Conservation (phyloP, 2,888 invertebrate genomes). For the Lepidonotus clava region DNA sequence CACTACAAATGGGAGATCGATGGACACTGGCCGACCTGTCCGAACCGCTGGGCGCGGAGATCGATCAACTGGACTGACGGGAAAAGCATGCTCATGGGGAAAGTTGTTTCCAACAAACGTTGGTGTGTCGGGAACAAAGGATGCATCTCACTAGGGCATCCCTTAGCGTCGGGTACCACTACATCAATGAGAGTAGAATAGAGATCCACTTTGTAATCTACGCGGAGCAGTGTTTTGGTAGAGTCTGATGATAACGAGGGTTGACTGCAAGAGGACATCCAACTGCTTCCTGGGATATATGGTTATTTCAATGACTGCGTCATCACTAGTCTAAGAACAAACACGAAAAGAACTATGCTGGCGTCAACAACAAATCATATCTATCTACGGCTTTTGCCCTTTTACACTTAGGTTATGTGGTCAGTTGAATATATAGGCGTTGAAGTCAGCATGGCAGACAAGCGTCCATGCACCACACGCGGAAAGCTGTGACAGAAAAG, state of each 20-base stretch:
- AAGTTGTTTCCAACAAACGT: too few species aligned
- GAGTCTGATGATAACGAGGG: not conserved
- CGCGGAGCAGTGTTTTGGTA: not conserved
- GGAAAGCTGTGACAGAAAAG: too few species aligned
- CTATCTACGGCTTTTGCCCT: not conserved
- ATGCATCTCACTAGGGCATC: not conserved
- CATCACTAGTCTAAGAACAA: conserved; percentile 4
- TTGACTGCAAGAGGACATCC: not conserved
- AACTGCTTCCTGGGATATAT: not conserved
- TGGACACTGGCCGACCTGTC: too few species aligned
- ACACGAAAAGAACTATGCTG: not conserved
- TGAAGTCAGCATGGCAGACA: not conserved
- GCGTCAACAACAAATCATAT: not conserved
- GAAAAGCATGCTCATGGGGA: too few species aligned
- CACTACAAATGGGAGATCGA: too few species aligned
- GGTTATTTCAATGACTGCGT: too few species aligned
- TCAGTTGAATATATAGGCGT: too few species aligned
- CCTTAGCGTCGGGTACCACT: not conserved
- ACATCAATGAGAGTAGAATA: not conserved
- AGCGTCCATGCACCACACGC: not conserved
- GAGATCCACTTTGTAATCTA: too few species aligned
- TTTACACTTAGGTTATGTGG: too few species aligned
- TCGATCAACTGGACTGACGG: too few species aligned
- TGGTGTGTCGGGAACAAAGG: too few species aligned
- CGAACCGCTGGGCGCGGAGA: too few species aligned